Conservation (phyloP, 2,888 invertebrate species). For the Bimastos eiseni region DNA sequence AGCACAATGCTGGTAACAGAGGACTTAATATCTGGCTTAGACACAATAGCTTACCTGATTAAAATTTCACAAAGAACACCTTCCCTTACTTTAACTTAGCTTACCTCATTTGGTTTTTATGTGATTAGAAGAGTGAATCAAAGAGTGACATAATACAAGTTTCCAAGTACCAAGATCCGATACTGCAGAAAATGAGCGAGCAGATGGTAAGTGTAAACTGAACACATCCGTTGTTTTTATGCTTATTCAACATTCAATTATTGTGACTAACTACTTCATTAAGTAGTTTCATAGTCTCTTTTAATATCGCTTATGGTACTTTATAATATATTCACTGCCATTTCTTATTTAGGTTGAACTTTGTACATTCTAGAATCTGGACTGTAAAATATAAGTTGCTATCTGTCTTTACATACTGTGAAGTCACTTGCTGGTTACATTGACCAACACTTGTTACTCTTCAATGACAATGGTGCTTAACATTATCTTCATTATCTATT, state of each 20-base stretch:
- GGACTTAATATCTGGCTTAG: too few relatives aligned
- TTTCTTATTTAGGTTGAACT: background rate
- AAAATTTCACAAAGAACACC: too few relatives aligned
- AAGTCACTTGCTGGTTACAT: background rate
- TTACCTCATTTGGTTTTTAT: background rate
- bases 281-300: background rate
- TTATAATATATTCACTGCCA: background rate
- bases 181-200: constrained; percentile 17
- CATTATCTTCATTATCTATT: background rate
- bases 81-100: background rate
- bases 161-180: constrained; percentile 9
- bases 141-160: background rate
- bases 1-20: too few relatives aligned
- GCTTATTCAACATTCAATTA: background rate
- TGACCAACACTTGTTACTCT: background rate
- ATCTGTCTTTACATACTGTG: background rate
- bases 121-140: background rate
- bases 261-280: background rate
- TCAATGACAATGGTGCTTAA: background rate
- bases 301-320: background rate
- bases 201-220: background rate
- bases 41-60: background rate
- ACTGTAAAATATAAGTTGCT: background rate
- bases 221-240: background rate
- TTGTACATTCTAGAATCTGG: background rate